phyloP scores from a whole-genome alignment of 2,797 vertebrate species.

The Cottoperca gobio region DNA sequence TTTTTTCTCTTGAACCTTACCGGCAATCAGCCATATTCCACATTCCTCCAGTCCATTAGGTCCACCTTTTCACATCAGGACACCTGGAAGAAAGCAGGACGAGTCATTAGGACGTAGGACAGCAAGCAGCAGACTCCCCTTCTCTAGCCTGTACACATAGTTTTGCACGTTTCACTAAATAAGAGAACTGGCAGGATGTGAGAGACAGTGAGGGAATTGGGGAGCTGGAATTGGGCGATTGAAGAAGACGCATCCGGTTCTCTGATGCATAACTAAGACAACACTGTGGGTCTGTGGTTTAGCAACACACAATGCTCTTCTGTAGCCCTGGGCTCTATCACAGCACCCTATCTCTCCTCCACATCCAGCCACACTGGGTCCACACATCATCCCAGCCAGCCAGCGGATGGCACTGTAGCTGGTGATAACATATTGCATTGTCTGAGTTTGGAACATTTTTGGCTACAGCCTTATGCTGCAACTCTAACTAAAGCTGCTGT shows the following conservation, averaged over 20 bases:
- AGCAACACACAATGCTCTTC: conserved; percentile 58
- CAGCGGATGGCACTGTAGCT: conserved; percentile 73
- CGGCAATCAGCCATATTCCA: conserved; percentile 49
- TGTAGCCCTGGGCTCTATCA: conserved; percentile 70
- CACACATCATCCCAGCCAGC: conserved; percentile 64
- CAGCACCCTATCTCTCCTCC: conserved; percentile 65
- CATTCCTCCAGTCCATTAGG: conserved; percentile 46
- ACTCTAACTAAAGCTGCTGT: conserved; percentile 53
- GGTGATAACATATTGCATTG: conserved; percentile 73
- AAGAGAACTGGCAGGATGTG: conserved; percentile 60
- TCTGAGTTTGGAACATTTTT: conserved; percentile 60
- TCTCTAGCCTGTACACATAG: conserved; percentile 46
- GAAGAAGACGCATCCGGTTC: conserved; percentile 65
- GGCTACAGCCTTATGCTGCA: conserved; percentile 50
- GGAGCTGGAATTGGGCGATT: conserved; percentile 57
- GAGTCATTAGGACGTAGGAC: conserved; percentile 35
- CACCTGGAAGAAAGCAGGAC: conserved; percentile 34
- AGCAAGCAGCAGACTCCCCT: conserved; percentile 23
- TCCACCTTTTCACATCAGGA: conserved; percentile 32
- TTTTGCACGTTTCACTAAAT: conserved; percentile 60
- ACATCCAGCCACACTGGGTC: conserved; percentile 68
- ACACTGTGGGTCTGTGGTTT: conserved; percentile 59
- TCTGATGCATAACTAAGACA: conserved; percentile 82
- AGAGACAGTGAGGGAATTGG: conserved; percentile 61
- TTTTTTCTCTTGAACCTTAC: conserved; percentile 40